Evolutionary conservation across 2,113 vertebrate species (phyloP).

Genomic region (Grammomys surdaster): DNA sequence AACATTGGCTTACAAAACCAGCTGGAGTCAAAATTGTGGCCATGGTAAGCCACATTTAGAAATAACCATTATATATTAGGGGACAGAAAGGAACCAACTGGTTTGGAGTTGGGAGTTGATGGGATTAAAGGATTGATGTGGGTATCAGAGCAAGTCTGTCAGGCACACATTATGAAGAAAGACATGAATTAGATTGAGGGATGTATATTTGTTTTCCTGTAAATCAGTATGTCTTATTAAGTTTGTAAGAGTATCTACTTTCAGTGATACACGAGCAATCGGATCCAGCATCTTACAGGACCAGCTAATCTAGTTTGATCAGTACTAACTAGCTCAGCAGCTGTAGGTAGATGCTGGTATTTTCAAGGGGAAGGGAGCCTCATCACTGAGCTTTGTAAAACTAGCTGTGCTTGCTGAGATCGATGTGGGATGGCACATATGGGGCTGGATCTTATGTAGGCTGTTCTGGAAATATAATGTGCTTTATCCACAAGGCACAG

Average conservation of each 20-base stretch:
- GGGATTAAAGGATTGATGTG: background rate
- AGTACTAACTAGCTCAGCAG: background rate
- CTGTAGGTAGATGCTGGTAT: background rate
- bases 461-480: background rate
- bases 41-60: background rate
- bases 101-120: background rate
- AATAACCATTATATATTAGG: background rate
- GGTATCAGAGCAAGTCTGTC: background rate
- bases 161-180: background rate
- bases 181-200: background rate
- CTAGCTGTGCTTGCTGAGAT: background rate
- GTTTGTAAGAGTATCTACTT: background rate
- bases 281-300: background rate
- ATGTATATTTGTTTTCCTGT: background rate
- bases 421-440: slow-evolving; percentile 17
- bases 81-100: background rate
- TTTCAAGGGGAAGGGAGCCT: background rate
- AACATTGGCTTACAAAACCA: background rate
- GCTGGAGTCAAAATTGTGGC: background rate
- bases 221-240: background rate
- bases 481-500: background rate
- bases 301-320: background rate
- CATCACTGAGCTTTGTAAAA: background rate
- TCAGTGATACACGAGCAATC: background rate
- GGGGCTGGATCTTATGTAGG: background rate